phyloP scores from a whole-genome alignment of 2,888 invertebrate species.

The Eupithecia abbreviata region DNA sequence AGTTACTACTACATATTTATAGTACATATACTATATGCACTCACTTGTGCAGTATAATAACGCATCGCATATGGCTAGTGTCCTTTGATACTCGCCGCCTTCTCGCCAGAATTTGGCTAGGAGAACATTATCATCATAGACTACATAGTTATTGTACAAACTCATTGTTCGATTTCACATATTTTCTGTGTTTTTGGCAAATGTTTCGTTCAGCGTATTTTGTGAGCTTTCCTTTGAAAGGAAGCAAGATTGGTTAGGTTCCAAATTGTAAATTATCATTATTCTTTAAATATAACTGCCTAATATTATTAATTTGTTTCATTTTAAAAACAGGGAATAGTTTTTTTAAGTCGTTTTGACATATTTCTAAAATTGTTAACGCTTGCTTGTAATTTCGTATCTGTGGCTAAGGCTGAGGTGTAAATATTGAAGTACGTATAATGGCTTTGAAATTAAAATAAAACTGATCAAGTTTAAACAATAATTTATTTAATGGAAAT shows the following conservation, averaged over 20 bases:
- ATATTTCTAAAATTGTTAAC: background rate
- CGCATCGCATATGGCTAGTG: too few relatives aligned
- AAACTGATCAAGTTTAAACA: slow-evolving; percentile 35
- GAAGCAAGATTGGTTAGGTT: slow-evolving; percentile 18
- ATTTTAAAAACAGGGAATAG: background rate
- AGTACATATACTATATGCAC: too few relatives aligned
- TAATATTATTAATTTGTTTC: slow-evolving; percentile 40
- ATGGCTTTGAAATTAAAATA: background rate
- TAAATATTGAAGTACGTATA: too few relatives aligned
- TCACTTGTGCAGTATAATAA: too few relatives aligned
- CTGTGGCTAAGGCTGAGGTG: too few relatives aligned
- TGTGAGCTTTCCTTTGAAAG: slow-evolving; percentile 10
- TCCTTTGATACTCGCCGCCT: too few relatives aligned
- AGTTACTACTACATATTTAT: background rate
- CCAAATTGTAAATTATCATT: slow-evolving; percentile 24
- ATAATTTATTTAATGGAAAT: slow-evolving; percentile 59
- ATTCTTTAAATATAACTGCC: slow-evolving; percentile 47
- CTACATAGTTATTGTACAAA: too few relatives aligned
- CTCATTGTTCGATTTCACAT: background rate
- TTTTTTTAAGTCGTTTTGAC: too few relatives aligned
- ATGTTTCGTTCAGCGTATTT: background rate
- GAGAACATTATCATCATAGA: too few relatives aligned
- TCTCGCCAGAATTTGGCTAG: too few relatives aligned
- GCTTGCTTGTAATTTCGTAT: too few relatives aligned
- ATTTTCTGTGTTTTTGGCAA: background rate